Base-by-base conservation (phyloP, 2,888 invertebrate genomes). In the Trisateles emortualis region DNA sequence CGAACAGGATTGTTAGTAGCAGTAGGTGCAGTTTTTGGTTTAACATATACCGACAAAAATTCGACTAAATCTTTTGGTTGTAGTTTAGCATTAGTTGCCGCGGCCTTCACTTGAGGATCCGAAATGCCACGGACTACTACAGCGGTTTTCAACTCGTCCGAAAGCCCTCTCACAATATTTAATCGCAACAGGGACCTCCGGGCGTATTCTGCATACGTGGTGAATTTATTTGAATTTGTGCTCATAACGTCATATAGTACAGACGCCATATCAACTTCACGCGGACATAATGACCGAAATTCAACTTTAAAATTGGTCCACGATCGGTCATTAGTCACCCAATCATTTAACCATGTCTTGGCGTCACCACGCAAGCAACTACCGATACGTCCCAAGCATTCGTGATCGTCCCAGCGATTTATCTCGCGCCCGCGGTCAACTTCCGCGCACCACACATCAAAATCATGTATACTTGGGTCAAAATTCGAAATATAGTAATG, bases 271-370 rank as follows among this genome's bases (percentile, higher is more conserved):
- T 72, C 62, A 3, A 57, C 10, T 1, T 42, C 52, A 0, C 39
- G 49, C 3, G 67, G 59, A 29, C 71, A 68, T 5, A 71, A 35
- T 0, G 63, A 47, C 6, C 44, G 52, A 17, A 68, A 67, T 8
- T 68, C 64, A 0, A 0, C 0, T 26, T 62, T 67, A 39, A 71
- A 68, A 44, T 62, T 71, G 1, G 49, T 38, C 68, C 68, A 68
- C 0, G 52, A 40, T 0, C 65, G 53, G n/a, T 68, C 67, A 29
- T 52, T 60, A 0, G 60, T 47, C 0, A 59, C 53, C 66, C 51
- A 59, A 3, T 57, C 50, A 8, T 52, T 38, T 26, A 42, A 3
- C 42, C 42, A 42, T 2, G 32, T 19, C 2, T n/a, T 10, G 1
- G 42, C 42, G 9, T 42, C 42, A 11, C 42, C 42, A 3, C 9